Percentiles rank a stretch among this genome's conserved stretches.
phyloP scores from a whole-genome alignment of 1,140 invertebrate genomes.

The Drosophila navojoa region DNA sequence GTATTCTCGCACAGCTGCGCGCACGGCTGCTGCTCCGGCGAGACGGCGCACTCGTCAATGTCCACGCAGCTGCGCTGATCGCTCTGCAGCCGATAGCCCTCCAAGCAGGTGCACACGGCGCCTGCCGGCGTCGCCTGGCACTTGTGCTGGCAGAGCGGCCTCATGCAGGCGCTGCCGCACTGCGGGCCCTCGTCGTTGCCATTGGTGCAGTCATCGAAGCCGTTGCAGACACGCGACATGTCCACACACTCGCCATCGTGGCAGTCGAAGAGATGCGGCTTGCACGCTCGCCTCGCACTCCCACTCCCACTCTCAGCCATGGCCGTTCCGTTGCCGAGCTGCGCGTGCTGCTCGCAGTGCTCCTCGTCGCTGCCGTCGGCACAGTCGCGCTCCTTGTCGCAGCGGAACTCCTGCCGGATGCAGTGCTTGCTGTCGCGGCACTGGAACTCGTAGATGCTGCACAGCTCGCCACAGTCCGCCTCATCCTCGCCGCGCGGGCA shows the following conservation, averaged over 20 bases:
- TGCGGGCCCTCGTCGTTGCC: conserved; percentile 72
- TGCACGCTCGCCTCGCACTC: conserved; percentile 42
- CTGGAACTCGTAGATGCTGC: conserved; percentile 85
- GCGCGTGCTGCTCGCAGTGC: conserved; percentile 84
- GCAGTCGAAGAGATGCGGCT: conserved; percentile 80
- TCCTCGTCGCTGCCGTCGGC: conserved; percentile 87
- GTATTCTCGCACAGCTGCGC: conserved; percentile 91
- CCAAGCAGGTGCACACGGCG: conserved; percentile 89
- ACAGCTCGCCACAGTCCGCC: conserved; percentile 84
- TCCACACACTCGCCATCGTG: conserved; percentile 86
- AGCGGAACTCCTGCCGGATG: conserved; percentile 87
- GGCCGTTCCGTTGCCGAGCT: conserved; percentile 11
- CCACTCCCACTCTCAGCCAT: background rate
- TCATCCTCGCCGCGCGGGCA: conserved; percentile 89
- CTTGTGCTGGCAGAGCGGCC: conserved; percentile 84
- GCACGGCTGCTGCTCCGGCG: conserved; percentile 87
- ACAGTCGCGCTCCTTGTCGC: conserved; percentile 88
- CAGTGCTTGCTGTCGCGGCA: conserved; percentile 85
- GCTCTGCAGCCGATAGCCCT: conserved; percentile 88
- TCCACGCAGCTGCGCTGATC: conserved; percentile 86
- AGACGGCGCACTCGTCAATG: conserved; percentile 88
- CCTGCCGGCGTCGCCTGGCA: conserved; percentile 83
- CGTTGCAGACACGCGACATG: conserved; percentile 86
- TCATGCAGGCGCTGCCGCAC: conserved; percentile 63
- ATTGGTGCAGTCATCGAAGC: conserved; percentile 86